phyloP scores from a whole-genome alignment of 2,888 invertebrate genomes.

The Drosophila bunnanda region DNA sequence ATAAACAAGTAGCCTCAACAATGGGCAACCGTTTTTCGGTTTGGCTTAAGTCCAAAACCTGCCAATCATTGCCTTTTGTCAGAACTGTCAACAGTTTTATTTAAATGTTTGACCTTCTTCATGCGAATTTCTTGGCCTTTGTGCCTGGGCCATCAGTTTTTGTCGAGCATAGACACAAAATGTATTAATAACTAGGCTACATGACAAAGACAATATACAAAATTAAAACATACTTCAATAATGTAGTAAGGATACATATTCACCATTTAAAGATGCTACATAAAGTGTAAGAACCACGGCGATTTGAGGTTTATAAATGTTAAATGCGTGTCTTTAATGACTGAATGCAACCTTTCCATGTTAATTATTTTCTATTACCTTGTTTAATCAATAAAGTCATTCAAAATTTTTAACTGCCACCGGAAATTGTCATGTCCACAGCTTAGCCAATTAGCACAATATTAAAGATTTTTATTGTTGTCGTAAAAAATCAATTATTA shows the following conservation, averaged over 20 bases:
- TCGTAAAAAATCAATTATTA: constrained; percentile 52
- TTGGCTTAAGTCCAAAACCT: constrained; percentile 29
- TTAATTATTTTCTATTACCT: background rate
- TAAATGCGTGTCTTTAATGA: background rate
- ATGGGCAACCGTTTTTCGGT: constrained; percentile 32
- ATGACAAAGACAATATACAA: background rate
- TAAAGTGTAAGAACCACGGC: background rate
- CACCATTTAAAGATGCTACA: background rate
- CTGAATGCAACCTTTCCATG: background rate
- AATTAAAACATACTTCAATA: background rate
- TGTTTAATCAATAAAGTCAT: constrained; percentile 20
- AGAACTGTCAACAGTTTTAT: constrained; percentile 46
- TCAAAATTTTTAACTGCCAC: constrained; percentile 57
- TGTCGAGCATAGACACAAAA: background rate
- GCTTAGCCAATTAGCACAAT: constrained; percentile 62
- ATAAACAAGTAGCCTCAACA: constrained; percentile 42
- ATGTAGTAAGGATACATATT: background rate
- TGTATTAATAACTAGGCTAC: background rate
- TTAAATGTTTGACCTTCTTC: constrained; percentile 37
- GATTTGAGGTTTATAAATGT: background rate
- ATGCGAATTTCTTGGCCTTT: constrained; percentile 8
- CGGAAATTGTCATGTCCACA: constrained; percentile 59
- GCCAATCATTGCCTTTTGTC: constrained; percentile 48
- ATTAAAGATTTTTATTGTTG: constrained; percentile 59
- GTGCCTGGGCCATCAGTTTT: background rate